Percentiles rank a stretch among this genome's conserved stretches.
phyloP scores from a whole-genome alignment of 2,888 invertebrate species.

The Ischnura elegans region DNA sequence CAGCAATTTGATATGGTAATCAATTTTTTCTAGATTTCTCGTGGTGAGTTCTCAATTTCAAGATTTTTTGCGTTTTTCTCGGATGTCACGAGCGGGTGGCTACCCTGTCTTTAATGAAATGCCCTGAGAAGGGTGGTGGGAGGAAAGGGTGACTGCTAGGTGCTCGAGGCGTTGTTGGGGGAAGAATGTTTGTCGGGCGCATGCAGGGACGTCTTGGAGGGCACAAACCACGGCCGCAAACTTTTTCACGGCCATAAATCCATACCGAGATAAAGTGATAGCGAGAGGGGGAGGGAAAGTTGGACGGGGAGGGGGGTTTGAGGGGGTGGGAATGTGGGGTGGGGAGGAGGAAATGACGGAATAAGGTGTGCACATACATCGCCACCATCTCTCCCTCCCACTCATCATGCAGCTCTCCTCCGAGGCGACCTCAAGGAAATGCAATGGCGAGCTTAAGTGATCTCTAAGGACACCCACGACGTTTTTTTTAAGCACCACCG shows the following conservation, averaged over 20 bases:
- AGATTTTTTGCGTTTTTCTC: no score
- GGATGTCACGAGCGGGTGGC: no score
- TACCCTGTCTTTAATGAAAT: conserved; percentile 37
- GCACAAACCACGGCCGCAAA: conserved; percentile 42
- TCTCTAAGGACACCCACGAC: conserved; percentile 25
- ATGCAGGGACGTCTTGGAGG: conserved; percentile 16
- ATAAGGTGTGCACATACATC: conserved; percentile 39
- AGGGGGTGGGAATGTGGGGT: not conserved
- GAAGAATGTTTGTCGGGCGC: conserved; percentile 51
- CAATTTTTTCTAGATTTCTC: no score
- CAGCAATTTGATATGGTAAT: no score
- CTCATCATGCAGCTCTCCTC: conserved; percentile 6
- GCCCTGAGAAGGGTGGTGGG: not conserved
- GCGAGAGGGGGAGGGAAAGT: not conserved
- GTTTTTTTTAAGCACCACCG: not conserved
- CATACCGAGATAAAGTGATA: conserved; percentile 49
- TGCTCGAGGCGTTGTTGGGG: not conserved
- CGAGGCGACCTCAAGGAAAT: not conserved
- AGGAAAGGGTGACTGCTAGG: not conserved
- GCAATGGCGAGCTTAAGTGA: conserved; percentile 27
- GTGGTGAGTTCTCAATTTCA: no score
- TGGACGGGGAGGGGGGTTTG: not conserved
- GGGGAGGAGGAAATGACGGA: not conserved
- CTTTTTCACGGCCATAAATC: conserved; percentile 56
- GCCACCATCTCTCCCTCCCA: not conserved